Base-by-base conservation (phyloP, 2,797 vertebrate genomes). In the Manis crassicaudata region DNA sequence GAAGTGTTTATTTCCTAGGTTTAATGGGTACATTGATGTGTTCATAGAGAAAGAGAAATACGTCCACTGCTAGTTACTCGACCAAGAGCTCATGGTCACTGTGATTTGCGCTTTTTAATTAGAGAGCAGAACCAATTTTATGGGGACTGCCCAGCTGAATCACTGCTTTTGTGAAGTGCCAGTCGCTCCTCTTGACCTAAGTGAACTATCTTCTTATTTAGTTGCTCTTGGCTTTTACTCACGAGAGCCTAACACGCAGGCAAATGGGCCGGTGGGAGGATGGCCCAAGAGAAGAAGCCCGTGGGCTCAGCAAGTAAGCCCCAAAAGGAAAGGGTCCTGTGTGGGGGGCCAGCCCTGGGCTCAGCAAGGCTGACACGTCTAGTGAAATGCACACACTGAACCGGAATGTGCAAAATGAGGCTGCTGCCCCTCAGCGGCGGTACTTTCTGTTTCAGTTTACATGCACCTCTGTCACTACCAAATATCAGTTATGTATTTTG, bases 381-480 rank as follows among this genome's bases (percentile, higher is more conserved):
- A 92, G 82, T 94, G 94, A 95, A 96, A 90, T 52, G 90, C 16
- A 87, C 40, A 68, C 40, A 27, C 43, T 50, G 76, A 95, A 65
- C 40, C 29, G 29, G 62, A 88, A 43, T 58, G 84, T 67, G 37
- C 65, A 46, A 92, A 54, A 96, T 79, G 97, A 50, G 89, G 96
- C 95, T 96, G 65, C 12, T 4, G 16, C 5, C 54, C 58, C 52
- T 40, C 90, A 95, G 94, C 62, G 80, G 96, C 96, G 92, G 84
- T 88, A 96, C 83, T 97, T 97, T 91, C 95, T 93, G 68, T 83
- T 95, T 89, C 16, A 96, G 94, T 12, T 37, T 79, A 63, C 91
- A 94, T 16, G 77, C 0, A 16, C 91, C 93, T 94, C 79, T 80
- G 70, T 12, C 68, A 77, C 88, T 73, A 82, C 37, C 93, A 96